A percentile compares a stretch with the other conserved stretches of the same genome.
Conservation (phyloP, 1,140 invertebrate genomes). For the Caerostris darwini region DNA sequence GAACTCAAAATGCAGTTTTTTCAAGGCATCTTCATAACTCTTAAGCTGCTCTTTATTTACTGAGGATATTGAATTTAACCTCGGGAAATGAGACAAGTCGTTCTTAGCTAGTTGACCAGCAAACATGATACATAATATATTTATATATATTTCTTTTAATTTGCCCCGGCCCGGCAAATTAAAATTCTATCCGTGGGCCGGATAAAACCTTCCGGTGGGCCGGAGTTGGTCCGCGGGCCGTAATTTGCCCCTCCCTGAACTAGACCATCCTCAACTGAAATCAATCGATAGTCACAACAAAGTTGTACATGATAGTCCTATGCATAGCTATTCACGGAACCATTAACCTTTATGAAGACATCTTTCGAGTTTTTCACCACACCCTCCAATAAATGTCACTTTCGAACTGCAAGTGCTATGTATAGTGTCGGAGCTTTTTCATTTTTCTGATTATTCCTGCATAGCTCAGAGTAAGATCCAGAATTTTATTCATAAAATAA, state of each 20-base stretch:
- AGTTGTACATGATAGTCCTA: slow-evolving; percentile 26
- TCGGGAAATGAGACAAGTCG: too few relatives aligned
- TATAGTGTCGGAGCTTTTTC: neutral
- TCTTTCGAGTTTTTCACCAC: neutral
- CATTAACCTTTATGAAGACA: slow-evolving; percentile 31
- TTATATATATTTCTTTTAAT: too few relatives aligned
- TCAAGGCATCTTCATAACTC: too few relatives aligned
- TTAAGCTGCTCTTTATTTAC: too few relatives aligned
- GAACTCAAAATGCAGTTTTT: too few relatives aligned
- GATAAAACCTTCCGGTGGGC: too few relatives aligned
- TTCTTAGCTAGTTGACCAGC: too few relatives aligned
- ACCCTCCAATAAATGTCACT: neutral
- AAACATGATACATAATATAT: too few relatives aligned
- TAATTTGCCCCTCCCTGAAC: neutral
- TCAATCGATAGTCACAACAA: neutral
- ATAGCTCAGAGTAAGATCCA: neutral
- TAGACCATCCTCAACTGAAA: neutral
- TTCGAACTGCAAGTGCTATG: neutral
- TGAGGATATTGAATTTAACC: too few relatives aligned
- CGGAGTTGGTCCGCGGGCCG: too few relatives aligned
- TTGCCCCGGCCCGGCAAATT: too few relatives aligned
- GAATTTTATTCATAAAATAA: neutral
- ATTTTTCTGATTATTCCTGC: neutral
- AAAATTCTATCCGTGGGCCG: too few relatives aligned
- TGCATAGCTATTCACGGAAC: neutral